These are phyloP conservation scores for Pardalotus punctatus DNA, from an alignment of 2,113 vertebrate species.

Conservation along the genomic window DNA sequence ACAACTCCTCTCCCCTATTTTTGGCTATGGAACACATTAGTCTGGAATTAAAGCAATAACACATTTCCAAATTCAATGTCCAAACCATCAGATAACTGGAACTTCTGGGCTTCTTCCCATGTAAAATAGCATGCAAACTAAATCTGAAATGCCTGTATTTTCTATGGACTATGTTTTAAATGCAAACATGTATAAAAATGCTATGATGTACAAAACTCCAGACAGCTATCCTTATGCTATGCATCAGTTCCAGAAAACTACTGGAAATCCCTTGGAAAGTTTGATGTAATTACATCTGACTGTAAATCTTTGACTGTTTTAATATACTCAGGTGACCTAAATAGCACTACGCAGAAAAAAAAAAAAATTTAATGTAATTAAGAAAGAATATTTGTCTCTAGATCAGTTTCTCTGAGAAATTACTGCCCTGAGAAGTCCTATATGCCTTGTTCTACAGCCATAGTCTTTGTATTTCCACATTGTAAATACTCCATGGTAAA, in stretches of 20 bases:
- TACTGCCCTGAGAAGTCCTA: neutral
- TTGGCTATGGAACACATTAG: neutral
- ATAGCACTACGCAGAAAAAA: neutral
- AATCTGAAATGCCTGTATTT: constrained; percentile 36
- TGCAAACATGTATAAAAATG: constrained; percentile 8
- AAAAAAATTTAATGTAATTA: neutral
- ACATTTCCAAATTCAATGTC: neutral
- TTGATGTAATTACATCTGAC: constrained; percentile 48
- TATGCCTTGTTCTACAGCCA: constrained; percentile 39
- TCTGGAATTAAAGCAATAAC: constrained; percentile 50
- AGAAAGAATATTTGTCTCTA: constrained; percentile 12
- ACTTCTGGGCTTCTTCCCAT: neutral
- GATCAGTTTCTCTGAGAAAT: neutral
- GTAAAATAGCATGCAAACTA: constrained; percentile 13
- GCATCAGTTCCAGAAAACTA: constrained; percentile 54
- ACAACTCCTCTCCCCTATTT: rapidly evolving
- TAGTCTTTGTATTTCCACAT: neutral
- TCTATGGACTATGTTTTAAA: neutral
- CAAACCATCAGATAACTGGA: neutral
- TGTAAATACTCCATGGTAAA: constrained; percentile 8
- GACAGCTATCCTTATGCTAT: constrained; percentile 40
- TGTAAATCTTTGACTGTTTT: constrained; percentile 40
- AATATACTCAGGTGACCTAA: constrained; percentile 46
- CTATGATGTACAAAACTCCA: neutral
- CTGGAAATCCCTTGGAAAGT: constrained; percentile 44